Percentiles rank a stretch among this genome's conserved stretches.
Conservation (phyloP, 1,140 invertebrate species). For the Drosophila saltans region DNA sequence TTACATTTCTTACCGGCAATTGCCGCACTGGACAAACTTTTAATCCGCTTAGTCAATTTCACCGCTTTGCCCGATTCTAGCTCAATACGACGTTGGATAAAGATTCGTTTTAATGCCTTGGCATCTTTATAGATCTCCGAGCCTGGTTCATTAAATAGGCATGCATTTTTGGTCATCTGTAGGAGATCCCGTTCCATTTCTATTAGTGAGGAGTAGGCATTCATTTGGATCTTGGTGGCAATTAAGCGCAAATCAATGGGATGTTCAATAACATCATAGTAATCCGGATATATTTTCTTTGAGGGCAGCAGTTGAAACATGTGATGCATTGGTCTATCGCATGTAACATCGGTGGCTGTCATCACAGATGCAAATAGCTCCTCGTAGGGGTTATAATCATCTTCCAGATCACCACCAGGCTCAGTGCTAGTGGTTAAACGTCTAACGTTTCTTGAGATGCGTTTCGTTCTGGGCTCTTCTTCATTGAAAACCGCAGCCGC, state of each 20-base stretch:
- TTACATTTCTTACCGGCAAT: slow-evolving; percentile 57
- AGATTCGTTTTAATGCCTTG: slow-evolving; percentile 92
- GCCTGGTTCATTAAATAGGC: slow-evolving; percentile 97
- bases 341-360: slow-evolving; percentile 90
- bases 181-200: slow-evolving; percentile 96
- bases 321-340: slow-evolving; percentile 91
- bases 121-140: slow-evolving; percentile 98
- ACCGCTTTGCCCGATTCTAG: slow-evolving; percentile 80
- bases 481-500: slow-evolving; percentile 23
- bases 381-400: slow-evolving; percentile 89
- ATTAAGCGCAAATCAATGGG: slow-evolving; percentile 98
- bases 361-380: slow-evolving; percentile 93
- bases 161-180: slow-evolving; percentile 97
- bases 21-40: slow-evolving; percentile 65
- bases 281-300: slow-evolving; percentile 96
- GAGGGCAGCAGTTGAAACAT: slow-evolving; percentile 96
- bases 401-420: slow-evolving; percentile 85
- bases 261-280: slow-evolving; percentile 97
- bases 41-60: slow-evolving; percentile 59
- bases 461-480: slow-evolving; percentile 72
- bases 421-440: slow-evolving; percentile 83
- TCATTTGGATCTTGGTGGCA: slow-evolving; percentile 94
- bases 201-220: slow-evolving; percentile 89
- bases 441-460: slow-evolving; percentile 64
- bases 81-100: slow-evolving; percentile 84